phyloP scores from a whole-genome alignment of 2,797 vertebrate genomes.

The Huso huso region DNA sequence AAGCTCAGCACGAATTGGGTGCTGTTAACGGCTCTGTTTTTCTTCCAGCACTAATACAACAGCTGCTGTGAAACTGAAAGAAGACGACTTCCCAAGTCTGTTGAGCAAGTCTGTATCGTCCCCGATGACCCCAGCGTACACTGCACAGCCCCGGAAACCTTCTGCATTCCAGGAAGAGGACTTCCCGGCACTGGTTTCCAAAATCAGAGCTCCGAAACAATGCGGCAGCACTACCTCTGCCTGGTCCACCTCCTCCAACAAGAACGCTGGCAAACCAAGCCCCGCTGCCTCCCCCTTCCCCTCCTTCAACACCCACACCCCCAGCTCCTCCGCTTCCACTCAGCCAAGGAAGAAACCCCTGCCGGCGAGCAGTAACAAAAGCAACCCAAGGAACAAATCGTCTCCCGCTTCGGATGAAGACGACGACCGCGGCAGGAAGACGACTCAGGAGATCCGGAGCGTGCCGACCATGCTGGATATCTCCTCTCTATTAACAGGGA shows the following conservation, averaged over 20 bases:
- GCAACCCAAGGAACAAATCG: conserved; percentile 33
- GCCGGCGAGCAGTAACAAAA: conserved; percentile 43
- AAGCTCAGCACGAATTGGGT: no score
- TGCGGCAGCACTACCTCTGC: conserved; percentile 65
- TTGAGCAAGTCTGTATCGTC: conserved; percentile 35
- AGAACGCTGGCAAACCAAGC: conserved; percentile 46
- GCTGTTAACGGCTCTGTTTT: neutral
- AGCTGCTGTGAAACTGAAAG: conserved; percentile 63
- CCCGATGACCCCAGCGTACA: conserved; percentile 63
- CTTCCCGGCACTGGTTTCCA: conserved; percentile 90
- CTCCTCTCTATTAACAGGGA: conserved; percentile 73
- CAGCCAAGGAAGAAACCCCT: conserved; percentile 62
- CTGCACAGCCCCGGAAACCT: conserved; percentile 51
- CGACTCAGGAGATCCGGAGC: conserved; percentile 65
- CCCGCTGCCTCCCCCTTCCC: conserved; percentile 38
- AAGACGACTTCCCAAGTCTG: conserved; percentile 92
- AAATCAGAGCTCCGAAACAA: conserved; percentile 53
- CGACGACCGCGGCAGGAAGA: conserved; percentile 36
- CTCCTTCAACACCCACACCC: conserved; percentile 32
- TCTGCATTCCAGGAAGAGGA: conserved; percentile 90
- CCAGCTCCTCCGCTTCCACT: conserved; percentile 28
- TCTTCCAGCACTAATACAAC: conserved; percentile 44
- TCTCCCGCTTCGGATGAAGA: conserved; percentile 60
- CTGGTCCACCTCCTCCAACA: conserved; percentile 63
- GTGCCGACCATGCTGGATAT: conserved; percentile 77